Conservation (phyloP, 2,797 vertebrate species). For the Enteromius viviparus region DNA sequence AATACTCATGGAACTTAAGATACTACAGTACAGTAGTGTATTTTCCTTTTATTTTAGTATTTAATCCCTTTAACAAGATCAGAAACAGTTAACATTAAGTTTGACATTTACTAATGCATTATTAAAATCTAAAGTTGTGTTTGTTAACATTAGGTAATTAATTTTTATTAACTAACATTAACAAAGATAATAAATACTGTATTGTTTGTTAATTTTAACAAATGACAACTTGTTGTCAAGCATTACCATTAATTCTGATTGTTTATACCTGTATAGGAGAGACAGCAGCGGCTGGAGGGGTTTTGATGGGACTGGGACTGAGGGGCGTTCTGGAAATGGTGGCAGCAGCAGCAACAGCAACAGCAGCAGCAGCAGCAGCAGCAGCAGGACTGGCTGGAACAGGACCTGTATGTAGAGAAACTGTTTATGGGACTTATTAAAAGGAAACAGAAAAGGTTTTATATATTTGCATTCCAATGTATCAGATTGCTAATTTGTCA, state of each 20-base stretch:
- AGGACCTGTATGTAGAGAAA: constrained; percentile 29
- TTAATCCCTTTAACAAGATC: too few relatives aligned
- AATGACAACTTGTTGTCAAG: background rate
- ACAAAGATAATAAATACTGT: background rate
- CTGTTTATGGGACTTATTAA: background rate
- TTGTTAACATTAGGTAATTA: background rate
- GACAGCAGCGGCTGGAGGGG: constrained; percentile 85
- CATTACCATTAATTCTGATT: background rate
- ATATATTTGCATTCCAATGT: background rate
- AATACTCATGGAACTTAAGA: too few relatives aligned
- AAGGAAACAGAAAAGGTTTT: background rate
- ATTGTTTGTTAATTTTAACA: background rate
- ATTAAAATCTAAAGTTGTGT: background rate
- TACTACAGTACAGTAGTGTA: too few relatives aligned
- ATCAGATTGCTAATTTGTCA: background rate
- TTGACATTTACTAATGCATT: background rate
- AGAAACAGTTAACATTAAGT: background rate
- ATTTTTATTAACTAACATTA: background rate
- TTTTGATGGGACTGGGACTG: constrained; percentile 86
- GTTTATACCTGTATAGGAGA: constrained; percentile 84
- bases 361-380: background rate
- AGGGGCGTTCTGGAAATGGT: constrained; percentile 82
- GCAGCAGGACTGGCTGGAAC: constrained; percentile 32
- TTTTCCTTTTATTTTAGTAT: too few relatives aligned
- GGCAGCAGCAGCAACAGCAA: constrained; percentile 66